A percentile compares a stretch with the other conserved stretches of the same genome.
phyloP scores from a whole-genome alignment of 2,797 vertebrate species.

The Poecilia wingei region DNA sequence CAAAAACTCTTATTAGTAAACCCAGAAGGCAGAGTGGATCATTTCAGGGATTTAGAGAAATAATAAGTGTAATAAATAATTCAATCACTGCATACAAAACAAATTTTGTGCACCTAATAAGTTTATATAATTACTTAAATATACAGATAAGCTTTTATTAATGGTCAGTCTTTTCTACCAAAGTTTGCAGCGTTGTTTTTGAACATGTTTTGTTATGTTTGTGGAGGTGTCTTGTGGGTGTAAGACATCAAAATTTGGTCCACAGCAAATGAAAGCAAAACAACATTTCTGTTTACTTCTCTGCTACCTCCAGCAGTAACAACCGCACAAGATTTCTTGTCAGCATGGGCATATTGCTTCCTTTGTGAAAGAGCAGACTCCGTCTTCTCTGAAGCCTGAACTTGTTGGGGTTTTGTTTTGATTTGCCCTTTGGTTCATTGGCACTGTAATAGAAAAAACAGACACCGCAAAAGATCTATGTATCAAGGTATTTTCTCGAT shows the following conservation, averaged over 20 bases:
- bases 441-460: not conserved
- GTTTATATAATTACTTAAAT: slow-evolving; percentile 18
- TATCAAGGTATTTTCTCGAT: not conserved
- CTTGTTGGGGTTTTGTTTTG: not conserved
- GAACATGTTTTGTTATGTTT: not conserved
- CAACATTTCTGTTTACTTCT: slow-evolving; percentile 19
- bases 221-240: slow-evolving; percentile 31
- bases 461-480: not conserved
- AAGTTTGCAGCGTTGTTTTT: slow-evolving; percentile 2
- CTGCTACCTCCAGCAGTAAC: slow-evolving; percentile 7
- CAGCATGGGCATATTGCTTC: slow-evolving; percentile 3
- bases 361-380: slow-evolving; percentile 9
- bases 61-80: slow-evolving; percentile 19
- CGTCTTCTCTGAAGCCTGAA: not conserved
- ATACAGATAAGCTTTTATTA: slow-evolving; percentile 12
- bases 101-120: slow-evolving; percentile 6
- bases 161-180: slow-evolving; percentile 6
- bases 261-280: slow-evolving; percentile 11
- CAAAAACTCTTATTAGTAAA: not conserved
- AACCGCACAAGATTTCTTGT: slow-evolving; percentile 12
- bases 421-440: not conserved
- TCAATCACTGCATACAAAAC: not conserved
- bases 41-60: slow-evolving; percentile 32
- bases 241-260: slow-evolving; percentile 24
- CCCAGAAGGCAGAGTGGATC: slow-evolving; percentile 10